These are phyloP conservation scores for Drepana falcataria DNA, from an alignment of 2,888 invertebrate genomes.

Conservation along the genomic window DNA sequence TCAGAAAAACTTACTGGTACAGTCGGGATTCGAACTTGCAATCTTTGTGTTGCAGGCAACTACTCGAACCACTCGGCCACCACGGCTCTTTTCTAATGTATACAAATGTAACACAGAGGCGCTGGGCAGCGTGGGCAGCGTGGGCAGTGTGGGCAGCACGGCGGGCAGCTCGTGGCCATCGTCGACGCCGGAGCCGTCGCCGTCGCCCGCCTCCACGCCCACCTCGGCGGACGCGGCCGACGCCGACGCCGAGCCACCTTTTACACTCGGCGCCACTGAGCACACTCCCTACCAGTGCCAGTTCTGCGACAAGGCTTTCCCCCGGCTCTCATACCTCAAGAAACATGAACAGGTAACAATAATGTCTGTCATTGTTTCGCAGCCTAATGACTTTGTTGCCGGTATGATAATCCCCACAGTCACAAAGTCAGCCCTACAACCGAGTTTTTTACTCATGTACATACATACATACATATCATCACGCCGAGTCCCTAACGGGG, in stretches of 20 bases:
- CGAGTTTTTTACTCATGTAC: too few relatives aligned
- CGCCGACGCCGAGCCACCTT: slow-evolving; percentile 81
- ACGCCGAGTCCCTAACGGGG: too few relatives aligned
- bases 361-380: too few relatives aligned
- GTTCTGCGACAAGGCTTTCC: slow-evolving; percentile 95
- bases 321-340: slow-evolving; percentile 90
- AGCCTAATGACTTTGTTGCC: too few relatives aligned
- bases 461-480: not conserved
- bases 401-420: too few relatives aligned
- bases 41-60: too few relatives aligned
- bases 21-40: too few relatives aligned
- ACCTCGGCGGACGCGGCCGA: slow-evolving; percentile 82
- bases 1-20: too few relatives aligned
- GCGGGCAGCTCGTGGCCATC: slow-evolving; percentile 84
- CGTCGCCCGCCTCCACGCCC: slow-evolving; percentile 81
- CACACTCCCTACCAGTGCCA: slow-evolving; percentile 93
- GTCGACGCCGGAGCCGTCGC: slow-evolving; percentile 80
- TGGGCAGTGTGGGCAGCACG: slow-evolving; percentile 82
- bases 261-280: slow-evolving; percentile 83
- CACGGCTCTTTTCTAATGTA: too few relatives aligned
- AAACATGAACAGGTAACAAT: slow-evolving; percentile 91
- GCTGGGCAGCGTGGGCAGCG: slow-evolving; percentile 71
- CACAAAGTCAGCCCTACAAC: too few relatives aligned
- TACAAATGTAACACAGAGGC: slow-evolving; percentile 69
- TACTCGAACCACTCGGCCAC: too few relatives aligned